Evolutionary conservation across 2,888 invertebrate genomes (phyloP), one percentile per base, ranked within the genome.

Genomic region (Panopea generosa): DNA sequence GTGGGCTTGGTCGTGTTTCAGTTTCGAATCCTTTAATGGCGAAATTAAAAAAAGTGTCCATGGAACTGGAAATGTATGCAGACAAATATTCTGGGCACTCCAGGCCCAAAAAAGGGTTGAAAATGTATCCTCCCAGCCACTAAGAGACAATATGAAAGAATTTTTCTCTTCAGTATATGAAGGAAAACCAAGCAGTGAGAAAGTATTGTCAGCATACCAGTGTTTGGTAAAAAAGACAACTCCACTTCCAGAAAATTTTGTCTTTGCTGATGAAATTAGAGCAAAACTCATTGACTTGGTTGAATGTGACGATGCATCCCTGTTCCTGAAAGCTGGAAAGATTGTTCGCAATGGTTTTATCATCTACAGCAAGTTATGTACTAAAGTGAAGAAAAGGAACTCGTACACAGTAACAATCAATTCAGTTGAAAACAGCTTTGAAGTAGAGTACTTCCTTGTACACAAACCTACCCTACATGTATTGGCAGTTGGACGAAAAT

Each of bases 1-100:
- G 11, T 80, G 83, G 83, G 72, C 70, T 29, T 83, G 75, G 75
- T 83, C 80, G 16, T 80, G 80, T 53, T 80, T 80, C 57, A 18
- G 62, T 11, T 83, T 80, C 38, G 83, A 80, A 18, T 77, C 72
- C 6, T 77, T 80, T 22, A 83, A 83, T 60, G 82, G 78, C 0
- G 70, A 75, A 40, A 67, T 82, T 7, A 73, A 70, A 33, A 66
- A 62, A 16, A 45, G 60, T 16, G 27, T 82, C 16, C 73, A 78
- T 70, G 82, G 76, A 16, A 82, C 75, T 14, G 77, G 78, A 7
- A 73, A 78, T 75, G 76, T 75, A 6, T 81, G 69, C 38, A 47
- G 27, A 11, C 69, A 77, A 38, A 69, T 77, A 40, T 75, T 81
- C 55, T 82, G 78, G 79, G 22, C 62, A 22, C 60, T 69, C 11